phyloP scores from a whole-genome alignment of 1,140 invertebrate genomes.

The Geopemphigus sp. region DNA sequence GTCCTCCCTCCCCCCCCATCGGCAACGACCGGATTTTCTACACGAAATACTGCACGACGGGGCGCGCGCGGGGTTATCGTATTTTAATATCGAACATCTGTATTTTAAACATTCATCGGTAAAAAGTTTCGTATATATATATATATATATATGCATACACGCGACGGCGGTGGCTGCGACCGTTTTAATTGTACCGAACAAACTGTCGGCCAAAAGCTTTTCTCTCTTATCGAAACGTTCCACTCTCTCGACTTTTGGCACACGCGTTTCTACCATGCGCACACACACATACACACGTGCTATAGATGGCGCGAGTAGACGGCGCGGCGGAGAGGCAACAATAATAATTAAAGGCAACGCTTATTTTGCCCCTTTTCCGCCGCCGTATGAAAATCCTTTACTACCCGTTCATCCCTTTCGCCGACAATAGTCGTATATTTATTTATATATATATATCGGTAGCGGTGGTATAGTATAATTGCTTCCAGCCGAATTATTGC shows the following conservation, averaged over 20 bases:
- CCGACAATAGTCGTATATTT: background rate
- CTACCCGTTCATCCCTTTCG: background rate
- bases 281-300: background rate
- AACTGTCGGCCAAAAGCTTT: slow-evolving; percentile 47
- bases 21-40: background rate
- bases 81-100: slow-evolving; percentile 40
- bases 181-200: slow-evolving; percentile 48
- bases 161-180: background rate
- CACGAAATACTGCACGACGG: background rate
- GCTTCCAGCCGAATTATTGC: slow-evolving; percentile 47
- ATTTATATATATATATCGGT: no score
- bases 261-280: background rate
- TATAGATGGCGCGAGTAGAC: background rate
- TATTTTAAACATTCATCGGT: slow-evolving; percentile 39
- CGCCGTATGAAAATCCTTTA: slow-evolving; percentile 24
- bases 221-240: slow-evolving; percentile 50
- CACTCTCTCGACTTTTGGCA: slow-evolving; percentile 49
- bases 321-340: background rate
- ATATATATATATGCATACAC: no score
- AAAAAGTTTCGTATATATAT: slow-evolving; percentile 35
- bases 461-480: no score
- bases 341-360: slow-evolving; percentile 40
- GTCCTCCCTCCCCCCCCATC: no score
- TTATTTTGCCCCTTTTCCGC: background rate
- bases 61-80: no score